Evolutionary conservation across 2,888 invertebrate species (phyloP).

Genomic region (Flexamia atlantica): DNA sequence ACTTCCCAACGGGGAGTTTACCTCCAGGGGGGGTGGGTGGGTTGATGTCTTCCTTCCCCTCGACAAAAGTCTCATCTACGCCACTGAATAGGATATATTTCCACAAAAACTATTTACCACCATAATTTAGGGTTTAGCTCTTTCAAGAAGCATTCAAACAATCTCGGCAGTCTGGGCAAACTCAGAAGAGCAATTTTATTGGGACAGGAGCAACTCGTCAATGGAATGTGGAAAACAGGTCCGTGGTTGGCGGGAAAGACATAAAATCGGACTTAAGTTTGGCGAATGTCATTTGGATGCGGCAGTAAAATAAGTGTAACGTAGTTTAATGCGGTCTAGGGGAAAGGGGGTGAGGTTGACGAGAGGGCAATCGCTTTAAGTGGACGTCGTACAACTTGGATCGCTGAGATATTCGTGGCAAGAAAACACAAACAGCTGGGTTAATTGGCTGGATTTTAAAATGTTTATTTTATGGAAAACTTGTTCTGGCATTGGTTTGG

Average conservation of each 20-base stretch:
- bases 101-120: no score
- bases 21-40: no score
- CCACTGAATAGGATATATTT: no score
- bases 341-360: neutral
- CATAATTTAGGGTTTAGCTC: no score
- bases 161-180: neutral
- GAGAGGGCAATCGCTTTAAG: conserved; percentile 47
- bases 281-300: conserved; percentile 30
- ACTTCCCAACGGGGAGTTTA: no score
- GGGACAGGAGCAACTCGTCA: conserved; percentile 19
- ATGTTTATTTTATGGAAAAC: no score
- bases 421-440: neutral
- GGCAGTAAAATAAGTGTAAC: conserved; percentile 51
- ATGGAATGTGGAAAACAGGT: neutral
- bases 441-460: no score
- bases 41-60: no score
- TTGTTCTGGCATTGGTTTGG: no score
- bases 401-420: neutral
- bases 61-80: no score
- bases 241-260: conserved; percentile 39
- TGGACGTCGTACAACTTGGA: conserved; percentile 3
- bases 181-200: neutral
- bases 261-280: conserved; percentile 51
- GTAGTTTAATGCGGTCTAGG: conserved; percentile 27
- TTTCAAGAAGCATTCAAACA: no score